These are phyloP conservation scores for Tribolium castaneum DNA, from an alignment of 1,140 invertebrate species.

Conservation along the genomic window DNA sequence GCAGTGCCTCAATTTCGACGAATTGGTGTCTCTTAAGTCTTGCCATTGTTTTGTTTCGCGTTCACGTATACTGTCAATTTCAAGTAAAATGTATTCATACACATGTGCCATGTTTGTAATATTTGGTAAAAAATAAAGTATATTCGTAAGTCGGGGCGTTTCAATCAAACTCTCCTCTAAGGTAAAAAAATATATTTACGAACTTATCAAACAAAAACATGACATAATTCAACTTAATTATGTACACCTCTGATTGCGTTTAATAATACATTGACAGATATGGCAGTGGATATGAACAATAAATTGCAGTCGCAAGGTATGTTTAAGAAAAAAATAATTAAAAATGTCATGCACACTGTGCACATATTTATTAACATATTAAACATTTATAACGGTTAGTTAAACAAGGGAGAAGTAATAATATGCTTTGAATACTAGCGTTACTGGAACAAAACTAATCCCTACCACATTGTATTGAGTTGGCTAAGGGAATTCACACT, in stretches of 20 bases:
- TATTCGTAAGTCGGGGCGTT: not conserved
- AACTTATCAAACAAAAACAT: conserved; percentile 35
- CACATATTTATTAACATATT: not conserved
- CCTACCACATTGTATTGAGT: not conserved
- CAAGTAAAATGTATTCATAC: not conserved
- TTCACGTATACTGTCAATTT: conserved; percentile 23
- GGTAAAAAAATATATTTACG: conserved; percentile 42
- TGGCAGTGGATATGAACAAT: conserved; percentile 38
- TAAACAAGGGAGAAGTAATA: not conserved
- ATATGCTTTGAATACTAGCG: not conserved
- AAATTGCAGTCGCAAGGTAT: not conserved
- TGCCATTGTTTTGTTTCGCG: conserved; percentile 3
- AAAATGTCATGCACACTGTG: not conserved
- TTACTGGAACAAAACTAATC: not conserved
- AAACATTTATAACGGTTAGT: not conserved
- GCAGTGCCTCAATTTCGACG: conserved; percentile 14
- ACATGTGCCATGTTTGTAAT: conserved; percentile 32
- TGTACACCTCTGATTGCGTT: conserved; percentile 2
- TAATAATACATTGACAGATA: conserved; percentile 25
- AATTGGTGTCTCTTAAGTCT: not conserved
- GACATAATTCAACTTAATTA: not conserved
- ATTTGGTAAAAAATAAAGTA: not conserved
- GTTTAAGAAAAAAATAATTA: not conserved
- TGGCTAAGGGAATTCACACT: conserved; percentile 8
- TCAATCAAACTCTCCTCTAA: conserved; percentile 9